These are phyloP conservation scores for Lasioglossum zephyrum DNA, from an alignment of 2,888 invertebrate genomes.

Conservation along the genomic window DNA sequence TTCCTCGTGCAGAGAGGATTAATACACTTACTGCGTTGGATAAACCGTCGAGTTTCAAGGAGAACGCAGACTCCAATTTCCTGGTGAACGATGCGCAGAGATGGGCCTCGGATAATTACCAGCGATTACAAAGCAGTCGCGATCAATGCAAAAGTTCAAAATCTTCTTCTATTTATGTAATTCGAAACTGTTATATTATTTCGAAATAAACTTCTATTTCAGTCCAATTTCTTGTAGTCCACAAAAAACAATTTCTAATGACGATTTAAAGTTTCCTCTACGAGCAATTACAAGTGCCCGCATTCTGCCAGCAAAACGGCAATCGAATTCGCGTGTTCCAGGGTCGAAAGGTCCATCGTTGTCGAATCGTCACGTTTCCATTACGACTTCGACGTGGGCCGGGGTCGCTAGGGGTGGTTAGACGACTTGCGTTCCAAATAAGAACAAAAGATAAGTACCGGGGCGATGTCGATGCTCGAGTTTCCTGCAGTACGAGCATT, in stretches of 20 bases:
- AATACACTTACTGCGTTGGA: constrained; percentile 60
- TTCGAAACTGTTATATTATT: too few species aligned
- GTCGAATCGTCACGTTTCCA: constrained; percentile 22
- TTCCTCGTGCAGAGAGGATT: constrained; percentile 58
- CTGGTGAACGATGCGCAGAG: background rate
- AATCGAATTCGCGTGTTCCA: background rate
- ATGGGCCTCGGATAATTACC: background rate
- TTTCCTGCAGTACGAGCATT: constrained; percentile 18
- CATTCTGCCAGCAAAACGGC: background rate
- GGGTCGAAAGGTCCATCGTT: constrained; percentile 3
- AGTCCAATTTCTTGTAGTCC: too few species aligned
- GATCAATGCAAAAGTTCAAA: too few species aligned
- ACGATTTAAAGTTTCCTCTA: too few species aligned
- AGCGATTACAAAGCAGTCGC: background rate
- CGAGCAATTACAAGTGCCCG: background rate
- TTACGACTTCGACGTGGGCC: constrained; percentile 20
- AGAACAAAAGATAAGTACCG: constrained; percentile 36
- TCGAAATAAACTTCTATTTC: too few species aligned
- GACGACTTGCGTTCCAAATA: constrained; percentile 28
- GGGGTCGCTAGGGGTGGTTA: background rate
- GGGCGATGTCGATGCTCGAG: constrained; percentile 33
- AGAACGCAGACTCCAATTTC: background rate
- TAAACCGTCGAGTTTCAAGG: constrained; percentile 39
- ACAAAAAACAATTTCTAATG: too few species aligned
- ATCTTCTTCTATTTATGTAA: too few species aligned